These are phyloP conservation scores for Thaumatotibia leucotreta DNA, from an alignment of 1,140 invertebrate genomes.

Conservation along the genomic window DNA sequence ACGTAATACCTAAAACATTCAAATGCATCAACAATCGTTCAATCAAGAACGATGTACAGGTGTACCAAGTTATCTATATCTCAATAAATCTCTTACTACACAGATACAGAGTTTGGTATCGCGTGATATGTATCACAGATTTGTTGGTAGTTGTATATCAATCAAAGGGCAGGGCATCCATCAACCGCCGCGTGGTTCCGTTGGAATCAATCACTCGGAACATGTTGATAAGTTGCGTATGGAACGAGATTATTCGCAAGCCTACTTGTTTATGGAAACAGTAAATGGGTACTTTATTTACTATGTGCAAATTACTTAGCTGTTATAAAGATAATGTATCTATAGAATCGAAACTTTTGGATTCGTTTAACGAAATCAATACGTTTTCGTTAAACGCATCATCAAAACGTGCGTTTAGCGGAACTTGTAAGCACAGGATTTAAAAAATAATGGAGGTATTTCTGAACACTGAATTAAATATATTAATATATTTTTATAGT, in stretches of 20 bases:
- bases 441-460: too few species aligned
- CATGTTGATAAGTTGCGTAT: neutral
- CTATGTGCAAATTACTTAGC: neutral
- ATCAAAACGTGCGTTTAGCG: too few species aligned
- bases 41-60: neutral
- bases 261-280: neutral
- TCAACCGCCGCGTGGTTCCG: neutral
- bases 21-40: neutral
- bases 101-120: neutral
- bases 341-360: too few species aligned
- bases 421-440: too few species aligned
- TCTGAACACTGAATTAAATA: too few species aligned
- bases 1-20: neutral
- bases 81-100: neutral
- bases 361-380: too few species aligned
- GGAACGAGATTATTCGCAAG: conserved; percentile 3
- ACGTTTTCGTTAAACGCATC: too few species aligned
- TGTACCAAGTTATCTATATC: neutral
- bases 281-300: neutral
- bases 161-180: conserved; percentile 4
- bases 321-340: too few species aligned
- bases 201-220: conserved; percentile 7
- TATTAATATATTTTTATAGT: too few species aligned
- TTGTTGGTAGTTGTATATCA: neutral
- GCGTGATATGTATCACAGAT: neutral